Conservation (phyloP, 2,888 invertebrate species). For the Pseudococcus viburni region DNA sequence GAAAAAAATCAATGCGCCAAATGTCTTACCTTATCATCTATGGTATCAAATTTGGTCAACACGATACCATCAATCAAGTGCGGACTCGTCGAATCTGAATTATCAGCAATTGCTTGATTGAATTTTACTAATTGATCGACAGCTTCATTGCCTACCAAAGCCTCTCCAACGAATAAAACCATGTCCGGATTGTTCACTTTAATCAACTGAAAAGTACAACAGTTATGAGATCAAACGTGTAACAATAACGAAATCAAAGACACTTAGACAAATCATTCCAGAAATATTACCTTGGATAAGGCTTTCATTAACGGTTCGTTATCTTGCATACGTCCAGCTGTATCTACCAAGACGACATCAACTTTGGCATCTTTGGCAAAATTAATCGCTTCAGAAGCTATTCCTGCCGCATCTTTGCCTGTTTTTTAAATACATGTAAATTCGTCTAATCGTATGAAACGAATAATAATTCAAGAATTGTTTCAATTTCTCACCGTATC, state of each 20-base stretch:
- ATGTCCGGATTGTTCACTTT: slow-evolving; percentile 97
- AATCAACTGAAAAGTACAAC: slow-evolving; percentile 78
- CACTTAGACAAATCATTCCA: not conserved
- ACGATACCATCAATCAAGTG: slow-evolving; percentile 99
- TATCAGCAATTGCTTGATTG: slow-evolving; percentile 97
- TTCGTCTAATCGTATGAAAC: not conserved
- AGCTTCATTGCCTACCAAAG: slow-evolving; percentile 99
- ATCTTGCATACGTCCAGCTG: slow-evolving; percentile 99
- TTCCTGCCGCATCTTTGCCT: slow-evolving; percentile 98
- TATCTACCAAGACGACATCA: slow-evolving; percentile 97
- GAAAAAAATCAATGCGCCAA: not conserved
- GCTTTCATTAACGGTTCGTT: slow-evolving; percentile 99
- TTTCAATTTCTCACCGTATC: slow-evolving; percentile 78
- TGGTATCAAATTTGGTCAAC: slow-evolving; percentile 99
- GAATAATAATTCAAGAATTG: not conserved
- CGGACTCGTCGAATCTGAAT: slow-evolving; percentile 83
- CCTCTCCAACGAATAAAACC: slow-evolving; percentile 99
- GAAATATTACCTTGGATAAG: slow-evolving; percentile 81
- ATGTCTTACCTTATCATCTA: slow-evolving; percentile 92
- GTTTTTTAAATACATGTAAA: slow-evolving; percentile 63
- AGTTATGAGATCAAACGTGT: slow-evolving; percentile 65
- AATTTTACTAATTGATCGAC: slow-evolving; percentile 99
- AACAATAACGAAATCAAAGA: not conserved
- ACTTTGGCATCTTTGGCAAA: slow-evolving; percentile 85
- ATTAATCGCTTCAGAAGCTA: slow-evolving; percentile 97